Evolutionary conservation across 2,113 vertebrate genomes (phyloP).

Genomic region (Neofelis nebulosa): DNA sequence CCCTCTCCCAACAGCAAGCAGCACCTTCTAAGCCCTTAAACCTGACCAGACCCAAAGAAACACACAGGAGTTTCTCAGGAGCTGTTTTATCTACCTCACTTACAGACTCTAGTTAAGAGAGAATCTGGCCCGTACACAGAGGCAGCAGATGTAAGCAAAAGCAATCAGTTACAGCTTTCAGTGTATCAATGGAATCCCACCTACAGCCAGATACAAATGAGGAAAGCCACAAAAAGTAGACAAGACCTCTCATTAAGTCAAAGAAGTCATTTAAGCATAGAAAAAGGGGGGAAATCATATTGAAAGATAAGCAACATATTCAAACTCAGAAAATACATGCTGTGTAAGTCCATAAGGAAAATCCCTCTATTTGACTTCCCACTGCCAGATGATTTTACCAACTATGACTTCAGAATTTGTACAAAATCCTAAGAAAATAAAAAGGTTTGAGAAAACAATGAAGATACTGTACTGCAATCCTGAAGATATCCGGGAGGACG

Average conservation of each 20-base stretch:
- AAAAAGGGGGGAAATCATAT: not conserved
- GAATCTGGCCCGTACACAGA: not conserved
- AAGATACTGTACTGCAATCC: not conserved
- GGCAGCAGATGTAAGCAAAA: not conserved
- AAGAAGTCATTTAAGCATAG: not conserved
- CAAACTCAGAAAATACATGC: conserved; percentile 28
- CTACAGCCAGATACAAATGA: not conserved
- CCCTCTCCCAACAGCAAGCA: not conserved
- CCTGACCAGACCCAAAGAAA: not conserved
- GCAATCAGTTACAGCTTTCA: not conserved
- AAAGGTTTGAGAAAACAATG: not conserved
- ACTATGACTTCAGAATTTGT: not conserved
- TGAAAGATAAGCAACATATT: conserved; percentile 12
- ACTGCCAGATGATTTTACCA: not conserved
- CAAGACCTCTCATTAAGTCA: not conserved
- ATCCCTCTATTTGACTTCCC: not conserved
- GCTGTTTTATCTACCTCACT: not conserved
- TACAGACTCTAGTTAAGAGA: not conserved
- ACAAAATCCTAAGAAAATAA: not conserved
- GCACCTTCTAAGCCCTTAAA: conserved; percentile 28
- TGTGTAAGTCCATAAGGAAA: not conserved
- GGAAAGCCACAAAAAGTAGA: not conserved
- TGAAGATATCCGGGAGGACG: not conserved
- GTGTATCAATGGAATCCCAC: not conserved
- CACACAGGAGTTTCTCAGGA: not conserved